Evolutionary conservation across 2,113 vertebrate genomes (phyloP).

Genomic region (Ophthalmolycus amberensis): DNA sequence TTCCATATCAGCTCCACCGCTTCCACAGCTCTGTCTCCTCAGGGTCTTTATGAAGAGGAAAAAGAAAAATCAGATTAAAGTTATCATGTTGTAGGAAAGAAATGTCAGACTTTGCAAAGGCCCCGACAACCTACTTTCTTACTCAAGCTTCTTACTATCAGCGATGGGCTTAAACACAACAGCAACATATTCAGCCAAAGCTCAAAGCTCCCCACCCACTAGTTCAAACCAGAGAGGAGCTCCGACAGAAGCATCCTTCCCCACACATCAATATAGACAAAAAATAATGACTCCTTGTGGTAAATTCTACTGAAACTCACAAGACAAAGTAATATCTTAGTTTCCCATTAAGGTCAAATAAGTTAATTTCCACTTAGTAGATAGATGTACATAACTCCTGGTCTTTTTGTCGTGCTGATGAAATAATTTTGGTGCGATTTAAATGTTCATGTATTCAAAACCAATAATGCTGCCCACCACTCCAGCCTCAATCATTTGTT

Average conservation of each 20-base stretch:
- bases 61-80: neutral
- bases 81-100: neutral
- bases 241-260: neutral
- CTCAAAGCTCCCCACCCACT: neutral
- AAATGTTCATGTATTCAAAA: neutral
- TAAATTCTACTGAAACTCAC: neutral
- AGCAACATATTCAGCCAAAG: neutral
- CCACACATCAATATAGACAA: neutral
- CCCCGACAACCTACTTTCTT: neutral
- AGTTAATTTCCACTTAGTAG: no score
- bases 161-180: neutral
- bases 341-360: no score
- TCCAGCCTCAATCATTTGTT: neutral
- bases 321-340: neutral
- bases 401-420: no score
- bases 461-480: neutral
- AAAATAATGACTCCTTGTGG: neutral
- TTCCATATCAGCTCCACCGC: conserved; percentile 11
- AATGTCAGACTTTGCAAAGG: neutral
- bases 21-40: conserved; percentile 3
- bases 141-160: neutral
- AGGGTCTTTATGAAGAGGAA: conserved; percentile 16
- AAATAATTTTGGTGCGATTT: neutral
- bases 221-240: neutral
- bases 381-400: no score